Evolutionary conservation across 1,140 invertebrate species (phyloP), one percentile per base, ranked within the genome.

Genomic region (Listronotus oregonensis): DNA sequence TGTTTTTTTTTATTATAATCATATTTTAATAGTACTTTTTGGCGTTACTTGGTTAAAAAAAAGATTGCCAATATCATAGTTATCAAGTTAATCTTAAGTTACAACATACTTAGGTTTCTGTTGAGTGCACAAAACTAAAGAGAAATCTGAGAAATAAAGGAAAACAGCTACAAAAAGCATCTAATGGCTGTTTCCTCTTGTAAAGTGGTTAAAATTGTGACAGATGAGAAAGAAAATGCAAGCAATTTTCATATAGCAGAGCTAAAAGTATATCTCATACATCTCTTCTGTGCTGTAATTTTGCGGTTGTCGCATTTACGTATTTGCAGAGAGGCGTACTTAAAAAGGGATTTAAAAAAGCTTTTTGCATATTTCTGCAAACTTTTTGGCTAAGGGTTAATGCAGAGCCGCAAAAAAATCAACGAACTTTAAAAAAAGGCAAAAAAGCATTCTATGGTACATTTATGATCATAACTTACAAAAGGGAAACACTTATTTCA

Each of bases 151-250:
- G 11, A 64, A 40, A 64, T 34, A 64, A 49, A 56, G 42, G 32
- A 56, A 43, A 55, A 64, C 61, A 64, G 47, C 40, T 21, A 49
- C 32, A 31, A 56, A 47, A 58, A 63, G 60, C 40, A 56, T 64
- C 55, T 64, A 42, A 56, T 64, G 55, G 61, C 44, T 64, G 61
- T 64, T 64, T 54, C 55, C 43, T 56, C 49, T 64, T 47, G 61
- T 31, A 47, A 56, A 64, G 40, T 50, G 27, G 21, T 32, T 40
- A 32, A 54, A 56, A 64, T 64, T 64, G 43, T 47, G 51, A 63
- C 60, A 46, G 61, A 64, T 46, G 51, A 40, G 32, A 54, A 42
- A 50, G 59, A 62, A 62, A 62, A 51, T 58, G 56, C 56, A 51
- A 40, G 58, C 58, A 61, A 61, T 61, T 51, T 61, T 61, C 58